Base-by-base conservation (phyloP, 2,113 vertebrate genomes). In the Siniperca knerii region DNA sequence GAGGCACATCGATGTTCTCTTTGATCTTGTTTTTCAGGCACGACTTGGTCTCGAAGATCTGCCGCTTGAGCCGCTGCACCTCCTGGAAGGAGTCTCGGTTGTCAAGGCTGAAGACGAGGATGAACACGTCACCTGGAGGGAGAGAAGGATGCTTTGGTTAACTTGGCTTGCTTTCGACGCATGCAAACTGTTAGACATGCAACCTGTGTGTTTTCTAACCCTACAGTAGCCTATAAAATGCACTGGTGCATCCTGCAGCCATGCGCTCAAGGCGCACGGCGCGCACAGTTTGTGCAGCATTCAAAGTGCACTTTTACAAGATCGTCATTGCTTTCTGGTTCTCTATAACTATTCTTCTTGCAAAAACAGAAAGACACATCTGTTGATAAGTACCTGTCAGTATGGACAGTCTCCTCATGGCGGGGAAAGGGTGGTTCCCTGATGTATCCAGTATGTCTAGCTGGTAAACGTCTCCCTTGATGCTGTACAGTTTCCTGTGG, bases 401-500 rank as follows among this genome's bases (percentile, higher is more conserved):
- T 87, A 99, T 99, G 87, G 98, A 99, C 8, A 99, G 97, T 65
- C 98, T 97, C 88, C 98, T 95, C 97, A 99, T 99, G 86, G 98
- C 98, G 0, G 98, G 98, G 91, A 99, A 99, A 0, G 98, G 98
- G 40, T 99, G 98, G 83, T 99, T 98, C 75, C 98, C 98, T 0
- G 98, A 99, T 0, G 98, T 99, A 93, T 99, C 98, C 70, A 99
- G 94, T 87, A 99, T 98, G 93, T 99, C 98, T 4, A 99, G 96
- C 94, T 98, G 98, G 91, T 99, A 99, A 42, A 98, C 96, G 77
- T 98, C 97, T 2, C 98, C 98, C 0, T 97, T 97, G 94, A 99
- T 99, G 95, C 96, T 98, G 96, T 99, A 99, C 91, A 99, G 96
- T 95, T 99, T 99, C 95, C 98, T 96, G 95, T 99, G 98, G 93